A percentile compares a stretch with the other conserved stretches of the same genome.
Evolutionary conservation across 2,888 invertebrate genomes (phyloP).

Genomic region (Temnothorax unifasciatus): DNA sequence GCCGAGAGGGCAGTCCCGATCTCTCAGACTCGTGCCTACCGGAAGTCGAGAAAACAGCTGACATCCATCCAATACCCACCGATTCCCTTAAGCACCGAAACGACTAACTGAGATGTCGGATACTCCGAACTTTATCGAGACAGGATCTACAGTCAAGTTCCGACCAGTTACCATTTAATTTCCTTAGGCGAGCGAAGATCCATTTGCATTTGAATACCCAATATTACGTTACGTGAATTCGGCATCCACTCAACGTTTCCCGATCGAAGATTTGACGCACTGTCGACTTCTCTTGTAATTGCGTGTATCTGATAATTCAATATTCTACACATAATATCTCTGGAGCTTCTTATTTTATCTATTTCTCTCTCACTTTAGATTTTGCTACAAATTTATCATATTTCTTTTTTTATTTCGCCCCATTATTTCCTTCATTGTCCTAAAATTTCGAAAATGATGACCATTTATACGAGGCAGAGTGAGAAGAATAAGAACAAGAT

Average conservation of each 20-base stretch:
- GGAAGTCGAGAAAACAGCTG: constrained; percentile 45
- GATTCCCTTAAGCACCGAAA: constrained; percentile 45
- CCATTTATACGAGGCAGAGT: neutral
- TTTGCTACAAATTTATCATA: neutral
- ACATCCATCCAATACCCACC: constrained; percentile 7
- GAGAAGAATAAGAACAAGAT: neutral
- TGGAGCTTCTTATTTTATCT: neutral
- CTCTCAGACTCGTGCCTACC: neutral
- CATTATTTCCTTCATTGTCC: neutral
- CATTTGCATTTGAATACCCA: constrained; percentile 7
- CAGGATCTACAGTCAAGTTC: constrained; percentile 52
- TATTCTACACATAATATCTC: neutral
- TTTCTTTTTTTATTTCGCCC: neutral
- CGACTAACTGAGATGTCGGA: constrained; percentile 59
- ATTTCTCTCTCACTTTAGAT: neutral
- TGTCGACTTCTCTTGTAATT: constrained; percentile 28
- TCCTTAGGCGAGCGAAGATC: constrained; percentile 35
- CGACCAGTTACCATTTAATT: constrained; percentile 47
- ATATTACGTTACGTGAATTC: constrained; percentile 13
- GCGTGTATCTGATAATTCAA: neutral
- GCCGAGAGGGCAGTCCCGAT: neutral
- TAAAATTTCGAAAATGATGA: neutral
- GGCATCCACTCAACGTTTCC: constrained; percentile 1
- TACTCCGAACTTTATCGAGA: constrained; percentile 52
- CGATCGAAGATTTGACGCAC: neutral